Evolutionary conservation across 2,113 vertebrate genomes (phyloP), one percentile per base, ranked within the genome.

Genomic region (Rousettus leschenaultii): DNA sequence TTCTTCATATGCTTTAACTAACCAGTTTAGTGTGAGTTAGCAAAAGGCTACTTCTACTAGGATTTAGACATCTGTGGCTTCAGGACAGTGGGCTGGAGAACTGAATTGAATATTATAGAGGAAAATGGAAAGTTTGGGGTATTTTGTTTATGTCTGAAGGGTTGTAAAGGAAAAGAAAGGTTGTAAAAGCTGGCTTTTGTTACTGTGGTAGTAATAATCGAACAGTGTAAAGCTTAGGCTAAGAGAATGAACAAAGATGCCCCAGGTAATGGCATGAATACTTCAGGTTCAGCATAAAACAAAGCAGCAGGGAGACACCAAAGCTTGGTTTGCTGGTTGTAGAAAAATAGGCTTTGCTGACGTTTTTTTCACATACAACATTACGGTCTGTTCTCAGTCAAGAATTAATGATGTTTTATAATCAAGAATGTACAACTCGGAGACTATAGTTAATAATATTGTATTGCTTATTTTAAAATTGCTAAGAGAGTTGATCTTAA

Each of bases 81-180:
- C 75, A 95, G 70, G 75, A 92, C 79, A 92, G 26, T 95, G 87
- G 90, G 45, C 79, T 92, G 63, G 65, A 97, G 92, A 87, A 95
- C 71, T 95, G 96, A 96, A n/a, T 73, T 88, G 70, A 93, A 92
- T 83, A 84, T 79, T 91, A 18, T n/a, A 91, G 38, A 79, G n/a
- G 43, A 91, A 89, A 91, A 70, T 5, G 18, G 24, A 53, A 85
- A 79, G 18, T 95, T 85, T 90, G 55, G 22, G 22, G 84, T 87
- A n/a, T 68, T 95, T 91, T 95, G 73, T 93, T 86, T 95, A 79
- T 53, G 21, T 85, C 45, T 73, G 33, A 97, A 33, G 40, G 35
- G 5, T 94, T 5, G 14, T 48, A 74, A 97, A 96, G 38, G 15
- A 45, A 78, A 90, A 88, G 16, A 95, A 90, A 73, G 66, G 53